A percentile compares a stretch with the other conserved stretches of the same genome.
These are phyloP conservation scores for Pygoscelis antarcticus DNA, from an alignment of 2,113 vertebrate genomes.

Conservation along the genomic window DNA sequence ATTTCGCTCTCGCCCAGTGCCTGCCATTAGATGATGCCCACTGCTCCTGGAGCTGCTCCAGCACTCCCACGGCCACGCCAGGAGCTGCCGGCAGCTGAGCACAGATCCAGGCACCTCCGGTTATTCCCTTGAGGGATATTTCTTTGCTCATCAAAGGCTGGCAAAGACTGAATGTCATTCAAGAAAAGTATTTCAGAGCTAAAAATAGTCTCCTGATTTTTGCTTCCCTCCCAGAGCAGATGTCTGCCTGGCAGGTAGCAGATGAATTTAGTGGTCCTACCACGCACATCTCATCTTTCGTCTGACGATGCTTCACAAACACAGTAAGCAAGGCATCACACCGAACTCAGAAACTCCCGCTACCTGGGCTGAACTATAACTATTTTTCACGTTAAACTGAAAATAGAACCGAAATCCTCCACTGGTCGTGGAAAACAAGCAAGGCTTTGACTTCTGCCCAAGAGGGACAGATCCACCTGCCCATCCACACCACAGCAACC, in stretches of 20 bases:
- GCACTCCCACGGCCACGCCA: accelerated
- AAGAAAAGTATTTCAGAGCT: not conserved
- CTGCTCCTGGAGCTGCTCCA: not conserved
- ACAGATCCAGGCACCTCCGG: not conserved
- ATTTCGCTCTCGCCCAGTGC: accelerated
- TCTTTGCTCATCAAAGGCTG: not conserved
- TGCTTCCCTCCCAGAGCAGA: not conserved
- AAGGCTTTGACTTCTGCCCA: not conserved
- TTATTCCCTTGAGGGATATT: not conserved
- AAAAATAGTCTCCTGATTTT: not conserved
- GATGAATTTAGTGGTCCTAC: not conserved
- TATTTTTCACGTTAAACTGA: not conserved
- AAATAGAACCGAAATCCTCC: not conserved
- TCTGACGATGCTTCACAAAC: not conserved
- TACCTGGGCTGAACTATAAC: not conserved
- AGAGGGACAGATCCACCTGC: not conserved
- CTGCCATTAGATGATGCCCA: not conserved
- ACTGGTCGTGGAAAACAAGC: not conserved
- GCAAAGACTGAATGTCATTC: not conserved
- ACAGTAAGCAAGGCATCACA: not conserved
- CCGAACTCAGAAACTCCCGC: not conserved
- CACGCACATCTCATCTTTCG: not conserved
- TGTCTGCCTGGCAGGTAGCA: not conserved
- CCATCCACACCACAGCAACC: not conserved
- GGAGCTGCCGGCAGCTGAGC: not conserved